Base-by-base conservation (phyloP, 2,888 invertebrate species). In the Saturnia pavonia region DNA sequence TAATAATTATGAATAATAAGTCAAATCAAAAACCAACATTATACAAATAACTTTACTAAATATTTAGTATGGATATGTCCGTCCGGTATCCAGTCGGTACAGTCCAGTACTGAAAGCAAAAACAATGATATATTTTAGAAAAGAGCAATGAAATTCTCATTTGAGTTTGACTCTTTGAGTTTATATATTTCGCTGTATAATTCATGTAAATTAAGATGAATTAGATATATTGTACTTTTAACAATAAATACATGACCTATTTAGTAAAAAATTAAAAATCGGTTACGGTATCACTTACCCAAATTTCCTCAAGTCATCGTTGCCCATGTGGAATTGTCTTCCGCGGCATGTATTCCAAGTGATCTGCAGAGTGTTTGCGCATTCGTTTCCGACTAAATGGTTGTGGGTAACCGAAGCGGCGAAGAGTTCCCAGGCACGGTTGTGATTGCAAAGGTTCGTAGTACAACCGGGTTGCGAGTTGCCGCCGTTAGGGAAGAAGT, bases 401-500 rank as follows among this genome's bases (percentile, higher is more conserved):
- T 91, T 86, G 73, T 82, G 72, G 0, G 82, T 78, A 1, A 92
- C 82, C 0, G 86, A 83, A 8, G 90, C 78, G 45, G 88, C 90
- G 25, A 90, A 91, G 9, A 87, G 74, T 68, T 87, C 84, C 85
- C 86, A 90, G 11, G 91, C 86, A 9, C 88, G 86, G 71, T 90
- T 86, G 74, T 91, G 91, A 74, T 88, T 81, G 76, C 91, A 91
- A 4, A 89, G 27, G 63, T 77, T 84, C 8, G 82, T 81, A 0
- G 83, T 0, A 70, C 91, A 92, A 1, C 88, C 90, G 1, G 91
- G 90, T 69, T 90, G 89, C n/a, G 81, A 82, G 69, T 76, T 86
- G 0, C 95, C 95, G 65, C 94, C 92, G 75, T 95, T 95, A 34
- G 95, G 94, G 91, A 94, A 95, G 83, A 95, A 95, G 82, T 95